Evolutionary conservation across 2,797 vertebrate genomes (phyloP).

Genomic region (Diplodus puntazzo): DNA sequence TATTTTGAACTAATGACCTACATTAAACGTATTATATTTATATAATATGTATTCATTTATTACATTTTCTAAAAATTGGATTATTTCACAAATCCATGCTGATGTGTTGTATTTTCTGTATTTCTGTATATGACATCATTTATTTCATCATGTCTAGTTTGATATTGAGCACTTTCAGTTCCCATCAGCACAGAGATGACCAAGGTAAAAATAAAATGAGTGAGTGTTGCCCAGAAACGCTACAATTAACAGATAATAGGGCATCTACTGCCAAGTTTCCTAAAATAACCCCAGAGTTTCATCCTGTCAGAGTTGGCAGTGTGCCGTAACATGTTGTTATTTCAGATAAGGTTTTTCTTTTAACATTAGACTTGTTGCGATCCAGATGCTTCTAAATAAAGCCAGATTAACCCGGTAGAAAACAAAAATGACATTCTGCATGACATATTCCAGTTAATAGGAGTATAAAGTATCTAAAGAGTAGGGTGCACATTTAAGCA

Average conservation of each 20-base stretch:
- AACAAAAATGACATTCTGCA: neutral
- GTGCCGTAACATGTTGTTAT: neutral
- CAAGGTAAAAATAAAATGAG: conserved; percentile 5
- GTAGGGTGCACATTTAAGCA: conserved; percentile 1
- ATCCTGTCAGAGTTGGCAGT: conserved; percentile 5
- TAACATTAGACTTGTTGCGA: neutral
- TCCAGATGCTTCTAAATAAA: neutral
- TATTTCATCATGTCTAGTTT: neutral
- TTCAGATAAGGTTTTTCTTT: conserved; percentile 1
- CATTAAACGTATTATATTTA: neutral
- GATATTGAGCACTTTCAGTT: neutral
- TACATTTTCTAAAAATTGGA: neutral
- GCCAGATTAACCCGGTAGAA: neutral
- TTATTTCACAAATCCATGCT: neutral
- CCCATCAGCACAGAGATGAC: neutral
- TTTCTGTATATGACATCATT: neutral
- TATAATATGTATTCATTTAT: too few species aligned
- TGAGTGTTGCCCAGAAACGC: conserved; percentile 1
- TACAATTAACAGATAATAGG: neutral
- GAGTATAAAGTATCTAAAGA: neutral
- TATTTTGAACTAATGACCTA: neutral
- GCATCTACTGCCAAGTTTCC: conserved; percentile 13
- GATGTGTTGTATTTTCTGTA: neutral
- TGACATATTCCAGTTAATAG: neutral
- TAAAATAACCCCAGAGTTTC: conserved; percentile 16